A percentile compares a stretch with the other conserved stretches of the same genome.
These are phyloP conservation scores for Poeciliopsis turrubarensis DNA, from an alignment of 2,113 vertebrate species.

Conservation along the genomic window DNA sequence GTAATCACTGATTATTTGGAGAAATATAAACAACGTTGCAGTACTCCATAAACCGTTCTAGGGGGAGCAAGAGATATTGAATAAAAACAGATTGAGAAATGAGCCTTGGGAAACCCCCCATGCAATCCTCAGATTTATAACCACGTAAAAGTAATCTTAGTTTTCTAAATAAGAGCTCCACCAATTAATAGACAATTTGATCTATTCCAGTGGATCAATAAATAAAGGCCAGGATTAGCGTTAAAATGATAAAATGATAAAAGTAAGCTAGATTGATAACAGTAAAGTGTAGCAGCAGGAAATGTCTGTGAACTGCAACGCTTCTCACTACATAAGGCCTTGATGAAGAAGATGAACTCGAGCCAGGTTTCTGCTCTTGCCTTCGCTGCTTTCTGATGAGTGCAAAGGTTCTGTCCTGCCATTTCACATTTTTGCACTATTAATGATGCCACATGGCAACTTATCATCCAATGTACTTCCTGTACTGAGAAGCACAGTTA, in stretches of 20 bases:
- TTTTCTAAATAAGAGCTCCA: background rate
- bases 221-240: background rate
- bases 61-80: background rate
- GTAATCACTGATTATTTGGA: background rate
- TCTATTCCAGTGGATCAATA: background rate
- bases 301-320: background rate
- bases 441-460: slow-evolving; percentile 56
- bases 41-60: background rate
- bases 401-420: slow-evolving; percentile 48
- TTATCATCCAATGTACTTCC: slow-evolving; percentile 71
- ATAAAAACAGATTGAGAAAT: background rate
- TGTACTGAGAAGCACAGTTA: slow-evolving; percentile 74
- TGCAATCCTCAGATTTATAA: background rate
- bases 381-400: slow-evolving; percentile 23
- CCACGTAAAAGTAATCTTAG: background rate
- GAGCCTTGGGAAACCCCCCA: background rate
- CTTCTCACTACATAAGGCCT: slow-evolving; percentile 5
- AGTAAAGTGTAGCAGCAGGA: slow-evolving; percentile 36
- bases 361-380: slow-evolving; percentile 14
- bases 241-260: slow-evolving; percentile 1
- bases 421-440: slow-evolving; percentile 50
- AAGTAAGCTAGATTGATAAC: slow-evolving; percentile 4
- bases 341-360: background rate
- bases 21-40: background rate
- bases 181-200: background rate